phyloP scores from a whole-genome alignment of 2,888 invertebrate species.

The Pseudeuparius sepicola region DNA sequence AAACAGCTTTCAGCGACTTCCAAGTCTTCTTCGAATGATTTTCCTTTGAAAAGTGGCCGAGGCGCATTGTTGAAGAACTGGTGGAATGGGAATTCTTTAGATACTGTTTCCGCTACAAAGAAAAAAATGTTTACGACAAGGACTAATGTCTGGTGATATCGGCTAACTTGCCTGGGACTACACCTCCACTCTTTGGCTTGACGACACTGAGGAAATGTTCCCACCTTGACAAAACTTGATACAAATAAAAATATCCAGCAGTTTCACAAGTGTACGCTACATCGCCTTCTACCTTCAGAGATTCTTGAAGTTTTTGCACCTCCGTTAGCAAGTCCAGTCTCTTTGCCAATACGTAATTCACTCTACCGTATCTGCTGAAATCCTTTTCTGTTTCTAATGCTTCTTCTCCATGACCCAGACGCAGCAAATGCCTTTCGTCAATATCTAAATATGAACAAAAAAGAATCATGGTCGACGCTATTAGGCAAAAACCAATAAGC shows the following conservation, averaged over 20 bases:
- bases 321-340: constrained; percentile 79
- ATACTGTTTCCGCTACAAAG: constrained; percentile 50
- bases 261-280: constrained; percentile 97
- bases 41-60: constrained; percentile 79
- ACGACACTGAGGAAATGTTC: constrained; percentile 68
- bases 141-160: no score
- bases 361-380: constrained; percentile 92
- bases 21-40: constrained; percentile 69
- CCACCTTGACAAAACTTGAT: constrained; percentile 88
- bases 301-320: constrained; percentile 80
- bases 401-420: constrained; percentile 98
- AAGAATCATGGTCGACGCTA: no score
- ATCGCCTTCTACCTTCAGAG: constrained; percentile 76
- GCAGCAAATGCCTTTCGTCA: constrained; percentile 92
- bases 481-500: no score
- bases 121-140: no score
- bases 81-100: constrained; percentile 84
- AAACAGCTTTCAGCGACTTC: constrained; percentile 90
- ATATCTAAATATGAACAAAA: no score
- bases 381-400: constrained; percentile 98
- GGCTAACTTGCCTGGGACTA: constrained; percentile 22
- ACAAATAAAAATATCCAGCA: constrained; percentile 94
- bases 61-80: constrained; percentile 91
- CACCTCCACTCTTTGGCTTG: constrained; percentile 41
- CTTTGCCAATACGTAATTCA: constrained; percentile 94